A percentile compares a stretch with the other conserved stretches of the same genome.
Conservation (phyloP, 1,140 invertebrate species). For the Saccostrea glomerata region DNA sequence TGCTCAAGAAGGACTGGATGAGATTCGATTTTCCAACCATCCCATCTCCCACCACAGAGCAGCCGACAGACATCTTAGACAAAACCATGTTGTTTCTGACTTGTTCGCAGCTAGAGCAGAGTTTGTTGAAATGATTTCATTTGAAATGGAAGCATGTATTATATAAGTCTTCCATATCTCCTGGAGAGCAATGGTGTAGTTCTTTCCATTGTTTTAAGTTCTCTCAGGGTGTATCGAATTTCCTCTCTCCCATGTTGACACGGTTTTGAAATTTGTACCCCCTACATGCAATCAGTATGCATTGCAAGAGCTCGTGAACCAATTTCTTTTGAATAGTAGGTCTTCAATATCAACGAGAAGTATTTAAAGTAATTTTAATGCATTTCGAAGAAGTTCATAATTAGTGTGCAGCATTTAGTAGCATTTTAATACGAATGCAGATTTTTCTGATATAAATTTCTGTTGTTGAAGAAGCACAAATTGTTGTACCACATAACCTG, state of each 20-base stretch:
- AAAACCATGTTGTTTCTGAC: slow-evolving; percentile 16
- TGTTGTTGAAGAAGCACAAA: too few species aligned
- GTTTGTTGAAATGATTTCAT: neutral
- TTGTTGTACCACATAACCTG: neutral
- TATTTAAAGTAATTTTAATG: too few species aligned
- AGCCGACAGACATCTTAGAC: slow-evolving; percentile 83
- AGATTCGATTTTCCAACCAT: slow-evolving; percentile 87
- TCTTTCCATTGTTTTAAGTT: slow-evolving; percentile 11
- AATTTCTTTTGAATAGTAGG: neutral
- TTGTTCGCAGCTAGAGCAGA: neutral
- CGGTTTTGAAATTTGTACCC: neutral
- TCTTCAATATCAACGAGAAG: too few species aligned
- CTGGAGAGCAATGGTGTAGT: neutral
- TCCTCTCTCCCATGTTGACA: neutral
- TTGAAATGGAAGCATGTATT: neutral
- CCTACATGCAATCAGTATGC: neutral
- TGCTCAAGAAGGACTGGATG: slow-evolving; percentile 45
- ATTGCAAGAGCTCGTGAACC: neutral
- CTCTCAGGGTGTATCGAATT: slow-evolving; percentile 2
- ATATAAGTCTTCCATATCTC: slow-evolving; percentile 9
- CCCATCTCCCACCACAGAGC: slow-evolving; percentile 94
- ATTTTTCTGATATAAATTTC: too few species aligned
- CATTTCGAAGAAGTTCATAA: too few species aligned
- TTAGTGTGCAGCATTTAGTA: too few species aligned
- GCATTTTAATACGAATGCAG: too few species aligned